Base-by-base conservation (phyloP, 1,140 invertebrate genomes). In the Heliothis subflexa region DNA sequence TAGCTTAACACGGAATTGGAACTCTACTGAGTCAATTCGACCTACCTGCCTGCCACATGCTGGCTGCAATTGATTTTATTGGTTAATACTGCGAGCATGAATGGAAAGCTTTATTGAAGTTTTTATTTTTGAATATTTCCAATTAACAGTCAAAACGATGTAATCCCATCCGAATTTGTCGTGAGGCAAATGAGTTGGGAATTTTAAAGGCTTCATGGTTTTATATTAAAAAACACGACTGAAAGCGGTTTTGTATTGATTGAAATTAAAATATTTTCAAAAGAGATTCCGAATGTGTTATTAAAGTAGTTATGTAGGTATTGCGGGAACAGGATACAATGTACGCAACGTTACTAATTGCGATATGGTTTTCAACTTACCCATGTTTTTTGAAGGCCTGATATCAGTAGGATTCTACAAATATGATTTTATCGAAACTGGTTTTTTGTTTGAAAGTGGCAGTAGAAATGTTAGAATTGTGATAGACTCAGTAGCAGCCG, bases 181-280 rank as follows among this genome's bases (percentile, higher is more conserved):
- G 11, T 55, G 16, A 18, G 54, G 10, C 54, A 55, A 18, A 55
- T 11, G n/a, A 10, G 54, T 10, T 21, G 54, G 4, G 5, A 21
- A 11, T 16, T 18, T 55, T 18, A 11, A 52, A 3, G n/a, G 14
- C 50, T n/a, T 4, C n/a, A n/a, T n/a, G 7, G 3, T 52, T 52
- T 52, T 5, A 52, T 16, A n/a, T n/a, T 52, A 14, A 52, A 52
- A n/a, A 52, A 0, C n/a, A 55, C 54, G 16, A 7, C 7, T 5
- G 9, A 9, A 40, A 40, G 5, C 33, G 1, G n/a, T 4, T 54
- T n/a, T 5, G 50, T n/a, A n/a, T 54, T 4, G n/a, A 16, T 40
- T 40, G 54, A 55, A 55, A 55, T 55, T 14, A 55, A 55, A 55
- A 55, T 21, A 55, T 55, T 55, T 55, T 55, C 54, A 18, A 18